phyloP scores from a whole-genome alignment of 2,797 vertebrate species.

The Schizopygopsis malacanthus region DNA sequence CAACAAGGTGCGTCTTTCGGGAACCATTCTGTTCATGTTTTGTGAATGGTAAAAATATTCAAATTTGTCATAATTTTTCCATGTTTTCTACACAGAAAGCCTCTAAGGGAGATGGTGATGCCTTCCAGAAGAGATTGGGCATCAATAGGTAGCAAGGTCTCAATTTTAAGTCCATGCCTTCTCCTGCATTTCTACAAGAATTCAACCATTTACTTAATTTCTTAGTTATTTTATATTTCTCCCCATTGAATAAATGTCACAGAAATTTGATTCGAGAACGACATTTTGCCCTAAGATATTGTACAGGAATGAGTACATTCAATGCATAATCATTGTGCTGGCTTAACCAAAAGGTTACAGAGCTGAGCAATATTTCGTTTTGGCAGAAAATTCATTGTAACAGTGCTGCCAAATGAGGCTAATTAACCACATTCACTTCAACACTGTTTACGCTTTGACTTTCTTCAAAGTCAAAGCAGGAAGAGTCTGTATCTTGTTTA shows the following conservation, averaged over 20 bases:
- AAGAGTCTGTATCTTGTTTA: neutral
- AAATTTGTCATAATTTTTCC: neutral
- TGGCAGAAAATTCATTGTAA: neutral
- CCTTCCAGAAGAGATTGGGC: slow-evolving; percentile 88
- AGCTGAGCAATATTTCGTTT: neutral
- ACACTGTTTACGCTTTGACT: neutral
- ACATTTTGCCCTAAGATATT: neutral
- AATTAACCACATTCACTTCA: neutral
- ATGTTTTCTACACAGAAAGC: slow-evolving; percentile 81
- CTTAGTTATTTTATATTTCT: neutral
- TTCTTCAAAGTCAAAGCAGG: neutral
- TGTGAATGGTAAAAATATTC: neutral
- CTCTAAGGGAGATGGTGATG: slow-evolving; percentile 85
- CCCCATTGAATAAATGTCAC: neutral
- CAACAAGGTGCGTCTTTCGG: slow-evolving; percentile 84
- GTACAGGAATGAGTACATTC: neutral
- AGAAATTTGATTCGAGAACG: neutral
- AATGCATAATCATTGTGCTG: neutral
- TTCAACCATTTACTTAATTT: neutral
- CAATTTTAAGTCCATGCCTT: neutral
- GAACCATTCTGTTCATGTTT: neutral
- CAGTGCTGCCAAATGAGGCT: neutral
- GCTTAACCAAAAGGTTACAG: neutral
- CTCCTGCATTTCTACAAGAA: slow-evolving; percentile 10
- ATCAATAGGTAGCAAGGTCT: slow-evolving; percentile 70